Percentiles rank a stretch among this genome's conserved stretches.
Conservation (phyloP, 1,140 invertebrate species). For the Heliconius hewitsoni region DNA sequence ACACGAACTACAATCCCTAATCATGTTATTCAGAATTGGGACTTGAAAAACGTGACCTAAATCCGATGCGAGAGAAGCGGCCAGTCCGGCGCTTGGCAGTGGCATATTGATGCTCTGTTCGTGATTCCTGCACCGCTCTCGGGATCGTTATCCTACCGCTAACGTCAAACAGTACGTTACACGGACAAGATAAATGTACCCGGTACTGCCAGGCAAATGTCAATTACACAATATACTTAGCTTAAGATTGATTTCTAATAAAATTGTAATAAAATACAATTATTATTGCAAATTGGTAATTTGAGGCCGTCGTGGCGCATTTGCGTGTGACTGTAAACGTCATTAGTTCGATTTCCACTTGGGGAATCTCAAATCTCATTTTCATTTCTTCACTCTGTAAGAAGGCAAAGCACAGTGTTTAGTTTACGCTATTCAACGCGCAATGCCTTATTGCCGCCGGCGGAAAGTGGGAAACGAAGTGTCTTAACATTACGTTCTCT, state of each 20-base stretch:
- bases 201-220: not conserved
- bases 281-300: no score
- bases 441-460: no score
- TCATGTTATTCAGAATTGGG: conserved; percentile 3
- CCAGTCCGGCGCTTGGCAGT: conserved; percentile 1
- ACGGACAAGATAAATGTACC: conserved; percentile 17
- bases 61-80: not conserved
- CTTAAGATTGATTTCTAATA: not conserved
- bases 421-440: no score
- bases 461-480: no score
- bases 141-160: conserved; percentile 10
- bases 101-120: not conserved
- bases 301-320: no score
- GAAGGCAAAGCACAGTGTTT: no score
- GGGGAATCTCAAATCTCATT: no score
- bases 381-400: no score
- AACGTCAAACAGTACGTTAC: conserved; percentile 16
- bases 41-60: conserved; percentile 20
- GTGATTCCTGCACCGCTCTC: conserved; percentile 9
- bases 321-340: no score
- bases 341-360: no score
- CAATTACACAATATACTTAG: not conserved
- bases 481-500: no score
- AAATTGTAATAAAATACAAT: not conserved
- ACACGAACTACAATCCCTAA: conserved; percentile 2